Base-by-base conservation (phyloP, 2,113 vertebrate species). In the Indicator maculatus region DNA sequence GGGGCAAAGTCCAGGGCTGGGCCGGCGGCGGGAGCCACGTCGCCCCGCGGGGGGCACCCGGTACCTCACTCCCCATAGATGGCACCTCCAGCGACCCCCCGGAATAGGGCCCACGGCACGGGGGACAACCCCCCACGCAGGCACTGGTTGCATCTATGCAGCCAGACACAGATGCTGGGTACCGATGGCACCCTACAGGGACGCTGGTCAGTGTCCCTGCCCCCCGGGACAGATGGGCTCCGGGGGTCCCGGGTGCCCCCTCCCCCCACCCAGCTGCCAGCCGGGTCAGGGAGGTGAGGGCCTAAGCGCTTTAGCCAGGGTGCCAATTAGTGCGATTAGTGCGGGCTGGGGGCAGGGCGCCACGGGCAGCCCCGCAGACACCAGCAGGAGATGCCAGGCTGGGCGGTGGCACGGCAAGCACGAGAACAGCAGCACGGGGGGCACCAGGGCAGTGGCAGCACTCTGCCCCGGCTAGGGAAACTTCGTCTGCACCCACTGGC, bases 261-360 rank as follows among this genome's bases (percentile, higher is more conserved):
- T 63, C 69, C 74, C 50, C 89, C 82, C 28, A 7, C 56, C 93
- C 95, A 94, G 95, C 93, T 94, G 95, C 95, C 90, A 92, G 88
- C 80, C 12, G 81, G 93, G 92, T 76, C 92, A 79, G 81, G 82
- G 90, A 93, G 94, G 92, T 93, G 92, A 89, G 66, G 88, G 41
- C 92, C 95, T 95, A 96, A 96, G 95, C 93, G 94, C 95, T 94
- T 96, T 96, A 96, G 90, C 92, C 85, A 73, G 74, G 95, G 95
- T 93, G 95, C 85, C 95, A 96, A 95, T 96, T 96, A 96, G 92
- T 4, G 15, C 5, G 94, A 95, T 96, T 95, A 96, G 59, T 2
- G 0, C 9, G 16, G 66, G 58, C 72, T 60, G 89, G 92, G 94
- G 95, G 94, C 88, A 79, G 92, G 95, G 87, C 31, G 8, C 33